Evolutionary conservation across 2,113 vertebrate species (phyloP).

Genomic region (Osmerus eperlanus): DNA sequence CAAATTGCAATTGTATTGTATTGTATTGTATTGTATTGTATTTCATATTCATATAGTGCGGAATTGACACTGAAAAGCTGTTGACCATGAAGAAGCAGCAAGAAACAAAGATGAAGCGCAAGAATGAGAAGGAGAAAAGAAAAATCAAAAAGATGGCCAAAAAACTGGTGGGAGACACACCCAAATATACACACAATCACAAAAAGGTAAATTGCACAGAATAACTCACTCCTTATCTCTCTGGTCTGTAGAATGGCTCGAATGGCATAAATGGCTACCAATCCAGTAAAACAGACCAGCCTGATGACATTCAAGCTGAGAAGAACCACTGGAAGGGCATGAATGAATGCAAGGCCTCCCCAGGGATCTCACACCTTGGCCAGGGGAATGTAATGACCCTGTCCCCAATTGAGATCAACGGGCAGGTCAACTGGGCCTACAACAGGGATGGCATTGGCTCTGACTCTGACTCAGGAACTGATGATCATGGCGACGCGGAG

Average conservation of each 20-base stretch:
- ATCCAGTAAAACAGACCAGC: background rate
- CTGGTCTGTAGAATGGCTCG: background rate
- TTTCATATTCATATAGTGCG: slow-evolving; percentile 67
- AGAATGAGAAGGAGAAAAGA: slow-evolving; percentile 71
- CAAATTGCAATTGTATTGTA: slow-evolving; percentile 16
- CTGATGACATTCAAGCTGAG: slow-evolving; percentile 9
- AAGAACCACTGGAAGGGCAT: background rate
- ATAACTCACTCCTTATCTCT: background rate
- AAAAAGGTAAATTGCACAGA: background rate
- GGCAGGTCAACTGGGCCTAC: slow-evolving; percentile 45
- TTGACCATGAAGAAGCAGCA: slow-evolving; percentile 79
- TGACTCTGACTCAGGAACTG: slow-evolving; percentile 38
- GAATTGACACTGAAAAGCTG: slow-evolving; percentile 77
- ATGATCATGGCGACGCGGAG: slow-evolving; percentile 18
- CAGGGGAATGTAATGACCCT: slow-evolving; percentile 34
- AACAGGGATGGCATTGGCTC: slow-evolving; percentile 27
- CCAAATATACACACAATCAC: background rate
- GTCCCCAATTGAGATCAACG: slow-evolving; percentile 30
- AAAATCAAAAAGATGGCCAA: slow-evolving; percentile 63
- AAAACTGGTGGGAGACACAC: slow-evolving; percentile 45
- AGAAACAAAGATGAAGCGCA: slow-evolving; percentile 69
- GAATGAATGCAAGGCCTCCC: slow-evolving; percentile 4
- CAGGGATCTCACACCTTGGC: background rate
- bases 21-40: too few relatives aligned
- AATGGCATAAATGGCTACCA: background rate